Evolutionary conservation across 2,888 invertebrate genomes (phyloP), one percentile per base, ranked within the genome.

Genomic region (Choristoneura rosaceana): DNA sequence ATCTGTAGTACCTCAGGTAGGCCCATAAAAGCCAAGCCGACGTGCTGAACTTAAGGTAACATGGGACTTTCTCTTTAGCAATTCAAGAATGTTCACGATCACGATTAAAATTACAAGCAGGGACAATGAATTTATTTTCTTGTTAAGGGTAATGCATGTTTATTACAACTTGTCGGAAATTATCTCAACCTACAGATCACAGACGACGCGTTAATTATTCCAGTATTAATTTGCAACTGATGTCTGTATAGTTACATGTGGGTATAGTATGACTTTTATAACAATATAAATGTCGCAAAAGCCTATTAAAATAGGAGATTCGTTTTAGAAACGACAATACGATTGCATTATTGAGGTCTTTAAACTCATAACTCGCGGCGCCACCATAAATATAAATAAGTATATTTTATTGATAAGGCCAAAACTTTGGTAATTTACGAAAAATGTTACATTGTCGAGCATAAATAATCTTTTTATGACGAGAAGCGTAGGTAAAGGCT

Each of bases 381-480:
- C 90, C 90, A 83, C 88, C 88, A 85, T 92, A 91, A 93, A 92
- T 90, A 85, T 91, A 91, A 92, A 92, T 89, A 90, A 43, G 43
- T 88, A 89, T 88, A 90, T 90, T 92, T 92, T 92, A 92, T 90
- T 91, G 90, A 90, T 89, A 90, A 92, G 86, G 85, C 82, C 85
- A 90, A 89, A 90, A 90, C 90, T 91, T 91, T 84, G 85, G 89
- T 88, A 90, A 91, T 85, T 90, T 92, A 93, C 91, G 92, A 93
- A 93, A 92, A 92, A 92, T 92, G 90, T 91, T 92, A 93, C 93
- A 88, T 93, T 92, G 91, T 93, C 89, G 85, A 86, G 87, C 93
- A 93, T 94, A 94, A 94, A 94, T 94, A 92, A 93, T 93, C 90
- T 93, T 94, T 94, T 94, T 94, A 94, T 94, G 93, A 93, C 90